phyloP scores from a whole-genome alignment of 1,140 invertebrate genomes.

The Diabrotica undecimpunctata region DNA sequence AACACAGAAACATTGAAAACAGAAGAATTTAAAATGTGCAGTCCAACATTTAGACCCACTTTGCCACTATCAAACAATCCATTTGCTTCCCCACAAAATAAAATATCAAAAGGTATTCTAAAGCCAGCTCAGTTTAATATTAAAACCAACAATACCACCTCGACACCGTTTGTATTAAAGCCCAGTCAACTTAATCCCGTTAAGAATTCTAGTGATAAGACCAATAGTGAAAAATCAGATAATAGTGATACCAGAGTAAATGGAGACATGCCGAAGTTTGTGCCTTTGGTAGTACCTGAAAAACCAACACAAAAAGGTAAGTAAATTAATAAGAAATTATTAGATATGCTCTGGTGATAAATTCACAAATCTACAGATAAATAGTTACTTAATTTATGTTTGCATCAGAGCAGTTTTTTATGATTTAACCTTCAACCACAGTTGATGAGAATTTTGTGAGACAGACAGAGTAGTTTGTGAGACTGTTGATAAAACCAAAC shows the following conservation, averaged over 20 bases:
- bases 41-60: slow-evolving; percentile 20
- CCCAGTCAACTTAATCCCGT: slow-evolving; percentile 43
- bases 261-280: slow-evolving; percentile 43
- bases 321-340: not conserved
- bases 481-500: too few relatives aligned
- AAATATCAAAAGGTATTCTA: slow-evolving; percentile 31
- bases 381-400: too few relatives aligned
- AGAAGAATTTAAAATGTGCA: slow-evolving; percentile 32
- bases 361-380: too few relatives aligned
- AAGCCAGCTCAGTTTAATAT: slow-evolving; percentile 37
- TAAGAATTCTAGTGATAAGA: slow-evolving; percentile 28
- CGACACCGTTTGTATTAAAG: slow-evolving; percentile 31
- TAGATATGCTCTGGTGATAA: not conserved
- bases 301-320: slow-evolving; percentile 20
- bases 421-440: too few relatives aligned
- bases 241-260: slow-evolving; percentile 33
- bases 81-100: slow-evolving; percentile 28
- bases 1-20: slow-evolving; percentile 20
- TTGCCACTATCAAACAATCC: slow-evolving; percentile 23
- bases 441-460: too few relatives aligned
- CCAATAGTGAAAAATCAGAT: slow-evolving; percentile 27
- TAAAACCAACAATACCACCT: slow-evolving; percentile 20
- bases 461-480: too few relatives aligned
- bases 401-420: too few relatives aligned
- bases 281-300: slow-evolving; percentile 38